Base-by-base conservation (phyloP, 2,888 invertebrate genomes). In the Chrysolina americana region DNA sequence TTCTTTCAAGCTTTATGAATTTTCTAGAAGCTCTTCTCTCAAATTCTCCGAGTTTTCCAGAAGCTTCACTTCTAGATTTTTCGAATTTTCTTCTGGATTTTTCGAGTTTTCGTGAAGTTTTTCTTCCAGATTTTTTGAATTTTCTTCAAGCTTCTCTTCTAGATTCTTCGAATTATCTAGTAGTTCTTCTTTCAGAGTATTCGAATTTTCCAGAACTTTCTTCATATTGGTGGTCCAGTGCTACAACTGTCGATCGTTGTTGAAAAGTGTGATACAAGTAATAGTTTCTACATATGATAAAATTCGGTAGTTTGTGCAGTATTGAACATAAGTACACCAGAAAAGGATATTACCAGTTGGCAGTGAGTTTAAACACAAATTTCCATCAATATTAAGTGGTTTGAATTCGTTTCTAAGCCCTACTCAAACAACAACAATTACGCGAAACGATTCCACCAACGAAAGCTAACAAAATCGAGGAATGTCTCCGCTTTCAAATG, bases 401-500 rank as follows among this genome's bases (percentile, higher is more conserved):
- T 41, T 65, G 17, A 65, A 23, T 62, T 28, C 2, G 62, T 28
- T 62, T 62, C 62, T 28, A 23, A 23, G 62, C 23, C 62, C 2
- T 62, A 62, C 62, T 62, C 62, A 15, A 62, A 23, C 62, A 28
- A 28, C 2, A 62, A 62, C 62, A 62, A 62, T 36, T 62, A 62
- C 23, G 62, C 23, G 62, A 2, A 23, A 62, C 62, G 1, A 28
- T 62, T 62, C 62, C 62, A 62, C 62, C 62, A 62, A 62, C 62
- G 62, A 5, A 23, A 28, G 28, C 62, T 62, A 62, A 62, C 15
- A 28, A 21, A 62, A 4, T 4, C 15, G 4, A 13, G 44, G 44
- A 44, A 44, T 44, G 44, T 44, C 44, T 44, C 44, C 2, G 8
- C 44, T 44, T 15, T 4, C 44, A 44, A 44, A 44, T 44, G 44